A percentile compares a stretch with the other conserved stretches of the same genome.
Evolutionary conservation across 2,113 vertebrate genomes (phyloP).

Genomic region (Astatotilapia flaviijosephi): DNA sequence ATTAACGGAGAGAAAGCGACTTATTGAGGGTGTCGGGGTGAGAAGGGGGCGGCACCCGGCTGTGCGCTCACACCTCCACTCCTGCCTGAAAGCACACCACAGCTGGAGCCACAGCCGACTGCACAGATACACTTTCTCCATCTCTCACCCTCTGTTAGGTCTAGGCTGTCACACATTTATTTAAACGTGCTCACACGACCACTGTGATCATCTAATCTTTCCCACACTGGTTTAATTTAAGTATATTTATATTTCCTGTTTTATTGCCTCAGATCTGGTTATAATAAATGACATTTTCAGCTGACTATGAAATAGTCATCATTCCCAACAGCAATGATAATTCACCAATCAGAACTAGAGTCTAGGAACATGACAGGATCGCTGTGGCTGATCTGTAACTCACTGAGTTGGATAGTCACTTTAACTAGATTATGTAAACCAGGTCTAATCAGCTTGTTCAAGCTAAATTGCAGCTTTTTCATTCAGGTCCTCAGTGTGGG

Average conservation of each 20-base stretch:
- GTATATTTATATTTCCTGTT: neutral
- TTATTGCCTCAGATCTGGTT: neutral
- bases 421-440: neutral
- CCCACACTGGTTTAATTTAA: neutral
- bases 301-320: neutral
- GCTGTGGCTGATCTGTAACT: neutral
- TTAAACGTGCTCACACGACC: neutral
- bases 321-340: neutral
- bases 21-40: slow-evolving; percentile 49
- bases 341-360: neutral
- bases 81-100: slow-evolving; percentile 53
- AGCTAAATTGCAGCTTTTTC: neutral
- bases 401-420: neutral
- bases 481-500: neutral
- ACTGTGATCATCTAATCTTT: neutral
- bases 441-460: neutral
- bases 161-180: neutral
- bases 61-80: slow-evolving; percentile 55
- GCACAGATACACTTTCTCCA: neutral
- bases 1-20: slow-evolving; percentile 67
- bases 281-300: neutral
- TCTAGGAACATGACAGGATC: neutral
- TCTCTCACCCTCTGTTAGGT: neutral
- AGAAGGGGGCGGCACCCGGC: slow-evolving; percentile 43
- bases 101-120: slow-evolving; percentile 36